Base-by-base conservation (phyloP, 1,140 invertebrate species). In the Bilobella aurantiaca region DNA sequence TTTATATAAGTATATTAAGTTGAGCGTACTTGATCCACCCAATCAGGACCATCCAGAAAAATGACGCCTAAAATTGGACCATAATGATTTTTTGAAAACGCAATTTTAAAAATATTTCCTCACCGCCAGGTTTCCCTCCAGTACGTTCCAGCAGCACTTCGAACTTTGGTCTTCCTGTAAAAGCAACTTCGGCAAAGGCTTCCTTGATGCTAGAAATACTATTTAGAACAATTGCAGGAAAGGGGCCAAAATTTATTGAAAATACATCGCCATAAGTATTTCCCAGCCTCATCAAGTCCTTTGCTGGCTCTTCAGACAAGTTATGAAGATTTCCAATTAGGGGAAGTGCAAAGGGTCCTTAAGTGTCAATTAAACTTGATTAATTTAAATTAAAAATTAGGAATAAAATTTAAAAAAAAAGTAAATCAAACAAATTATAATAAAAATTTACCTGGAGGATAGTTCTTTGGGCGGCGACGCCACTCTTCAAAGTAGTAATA, bases 21-120 rank as follows among this genome's bases (percentile, higher is more conserved):
- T 42, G n/a, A 42, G n/a, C 49, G 5, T 29, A 28, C 29, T 30
- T 59, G 60, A 3, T 62, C 60, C 31, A 62, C 34, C 60, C 60
- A 62, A n/a, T 47, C 37, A 62, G 8, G 3, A 14, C 60, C 60
- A 37, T 62, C 60, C 3, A 18, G 8, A 25, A 62, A 62, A 28
- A 62, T 5, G 8, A 37, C 23, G 8, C 30, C 34, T 62, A n/a
- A n/a, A n/a, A n/a, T n/a, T n/a, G 58, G 58, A 59, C 8, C 5
- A 59, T 8, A 59, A 12, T 12, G 31, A 59, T 31, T 59, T 3
- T 42, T n/a, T n/a, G 37, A 42, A 42, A 42, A 8, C 8, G 8
- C n/a, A 42, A 42, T 42, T 42, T 42, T 42, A 42, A n/a, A 42
- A 42, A n/a, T 42, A 29, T 14, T 18, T 30, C 18, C 28, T 29